These are phyloP conservation scores for Halictus ligatus DNA, from an alignment of 2,888 invertebrate species.

Conservation along the genomic window DNA sequence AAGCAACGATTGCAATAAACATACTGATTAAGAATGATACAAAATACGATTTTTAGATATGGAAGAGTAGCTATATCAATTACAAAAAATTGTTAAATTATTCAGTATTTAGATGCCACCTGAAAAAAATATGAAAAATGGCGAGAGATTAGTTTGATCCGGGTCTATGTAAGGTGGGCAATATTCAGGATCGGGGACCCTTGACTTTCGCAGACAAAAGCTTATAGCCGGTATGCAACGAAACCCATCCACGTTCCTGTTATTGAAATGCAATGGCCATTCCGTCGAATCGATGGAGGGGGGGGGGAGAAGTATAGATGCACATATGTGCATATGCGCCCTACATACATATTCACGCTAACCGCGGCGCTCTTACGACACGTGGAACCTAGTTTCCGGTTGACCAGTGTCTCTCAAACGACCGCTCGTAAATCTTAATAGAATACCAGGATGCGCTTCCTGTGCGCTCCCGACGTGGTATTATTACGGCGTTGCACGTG, in stretches of 20 bases:
- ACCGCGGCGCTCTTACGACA: slow-evolving; percentile 68
- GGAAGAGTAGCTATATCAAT: too few species aligned
- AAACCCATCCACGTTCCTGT: slow-evolving; percentile 68
- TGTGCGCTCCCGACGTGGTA: slow-evolving; percentile 44
- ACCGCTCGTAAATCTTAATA: slow-evolving; percentile 77
- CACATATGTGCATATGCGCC: slow-evolving; percentile 58
- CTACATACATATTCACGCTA: slow-evolving; percentile 63
- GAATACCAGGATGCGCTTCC: slow-evolving; percentile 65
- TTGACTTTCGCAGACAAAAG: slow-evolving; percentile 55
- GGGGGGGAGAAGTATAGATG: slow-evolving; percentile 60
- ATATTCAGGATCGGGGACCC: slow-evolving; percentile 37
- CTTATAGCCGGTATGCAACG: slow-evolving; percentile 40
- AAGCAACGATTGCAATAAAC: not conserved
- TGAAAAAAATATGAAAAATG: not conserved
- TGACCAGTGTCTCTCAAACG: slow-evolving; percentile 78
- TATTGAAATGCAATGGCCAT: slow-evolving; percentile 81
- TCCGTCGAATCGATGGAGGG: slow-evolving; percentile 77
- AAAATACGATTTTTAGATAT: not conserved
- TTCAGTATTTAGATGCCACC: too few species aligned
- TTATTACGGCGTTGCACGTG: slow-evolving; percentile 66
- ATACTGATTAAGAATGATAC: not conserved
- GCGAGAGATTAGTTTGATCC: not conserved
- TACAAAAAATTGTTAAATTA: too few species aligned
- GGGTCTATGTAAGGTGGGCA: slow-evolving; percentile 20
- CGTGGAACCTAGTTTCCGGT: slow-evolving; percentile 76